Conservation (phyloP, 2,888 invertebrate species). For the Ochropleura plecta region DNA sequence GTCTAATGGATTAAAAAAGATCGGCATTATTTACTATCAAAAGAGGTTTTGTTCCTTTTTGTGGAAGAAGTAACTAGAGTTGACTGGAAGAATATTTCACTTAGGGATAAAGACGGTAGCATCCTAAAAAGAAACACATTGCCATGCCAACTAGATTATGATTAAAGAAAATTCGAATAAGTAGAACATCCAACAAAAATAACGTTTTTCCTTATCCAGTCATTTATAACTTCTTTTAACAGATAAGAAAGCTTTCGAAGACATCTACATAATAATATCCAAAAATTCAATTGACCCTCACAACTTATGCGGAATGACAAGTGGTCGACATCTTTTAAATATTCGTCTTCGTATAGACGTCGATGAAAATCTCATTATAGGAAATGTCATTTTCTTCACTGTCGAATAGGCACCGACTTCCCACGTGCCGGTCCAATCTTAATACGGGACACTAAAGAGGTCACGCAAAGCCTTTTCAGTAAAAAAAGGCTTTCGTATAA, state of each 20-base stretch:
- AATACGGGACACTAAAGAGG: conserved; percentile 56
- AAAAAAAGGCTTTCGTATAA: conserved; percentile 54
- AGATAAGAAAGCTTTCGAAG: conserved; percentile 43
- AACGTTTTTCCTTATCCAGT: background rate
- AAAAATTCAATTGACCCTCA: conserved; percentile 49
- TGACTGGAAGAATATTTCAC: background rate
- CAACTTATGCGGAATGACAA: conserved; percentile 42
- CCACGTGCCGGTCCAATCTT: conserved; percentile 51
- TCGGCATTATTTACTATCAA: background rate
- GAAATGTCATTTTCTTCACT: conserved; percentile 41
- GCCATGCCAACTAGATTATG: background rate
- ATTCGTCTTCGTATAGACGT: conserved; percentile 27
- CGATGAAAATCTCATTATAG: conserved; percentile 48
- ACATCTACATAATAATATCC: conserved; percentile 41
- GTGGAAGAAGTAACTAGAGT: background rate
- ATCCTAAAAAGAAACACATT: conserved; percentile 5
- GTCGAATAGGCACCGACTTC: conserved; percentile 26
- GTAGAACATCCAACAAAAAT: background rate
- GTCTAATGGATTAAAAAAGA: conserved; percentile 25
- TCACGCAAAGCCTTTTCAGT: conserved; percentile 45
- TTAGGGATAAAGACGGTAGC: background rate
- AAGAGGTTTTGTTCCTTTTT: background rate
- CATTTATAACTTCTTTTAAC: conserved; percentile 18
- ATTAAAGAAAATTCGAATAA: conserved; percentile 1
- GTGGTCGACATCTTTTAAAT: conserved; percentile 42